These are phyloP conservation scores for Oriolus oriolus DNA, from an alignment of 2,113 vertebrate species.

Conservation along the genomic window DNA sequence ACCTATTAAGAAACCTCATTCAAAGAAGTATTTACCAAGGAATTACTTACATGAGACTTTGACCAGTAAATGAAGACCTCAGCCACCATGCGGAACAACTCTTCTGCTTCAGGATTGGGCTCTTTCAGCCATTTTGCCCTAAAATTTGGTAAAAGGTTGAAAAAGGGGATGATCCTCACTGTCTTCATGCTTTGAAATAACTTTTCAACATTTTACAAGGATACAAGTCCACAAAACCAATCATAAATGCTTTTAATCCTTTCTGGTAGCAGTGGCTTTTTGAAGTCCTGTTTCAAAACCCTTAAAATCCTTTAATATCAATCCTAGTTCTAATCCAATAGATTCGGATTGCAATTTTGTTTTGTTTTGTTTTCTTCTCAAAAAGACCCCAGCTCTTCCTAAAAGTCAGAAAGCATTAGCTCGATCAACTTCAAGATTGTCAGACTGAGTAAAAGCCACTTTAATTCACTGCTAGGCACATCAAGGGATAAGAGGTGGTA, in stretches of 20 bases:
- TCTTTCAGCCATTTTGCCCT: slow-evolving; percentile 95
- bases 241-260: not conserved
- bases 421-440: not conserved
- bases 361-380: not conserved
- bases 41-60: slow-evolving; percentile 88
- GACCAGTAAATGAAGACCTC: slow-evolving; percentile 98
- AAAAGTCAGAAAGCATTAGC: not conserved
- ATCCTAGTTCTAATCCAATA: not conserved
- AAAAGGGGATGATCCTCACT: not conserved
- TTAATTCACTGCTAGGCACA: not conserved
- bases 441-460: not conserved
- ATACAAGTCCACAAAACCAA: not conserved
- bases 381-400: not conserved
- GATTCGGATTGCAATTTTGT: not conserved
- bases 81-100: slow-evolving; percentile 95
- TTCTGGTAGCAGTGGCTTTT: not conserved
- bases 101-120: slow-evolving; percentile 86
- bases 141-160: slow-evolving; percentile 3
- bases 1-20: not conserved
- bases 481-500: not conserved
- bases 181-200: not conserved
- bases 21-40: not conserved
- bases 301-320: not conserved
- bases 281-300: not conserved
- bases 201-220: not conserved